A percentile compares a stretch with the other conserved stretches of the same genome.
phyloP scores from a whole-genome alignment of 1,140 invertebrate species.

The Oncopodura yosiiana region DNA sequence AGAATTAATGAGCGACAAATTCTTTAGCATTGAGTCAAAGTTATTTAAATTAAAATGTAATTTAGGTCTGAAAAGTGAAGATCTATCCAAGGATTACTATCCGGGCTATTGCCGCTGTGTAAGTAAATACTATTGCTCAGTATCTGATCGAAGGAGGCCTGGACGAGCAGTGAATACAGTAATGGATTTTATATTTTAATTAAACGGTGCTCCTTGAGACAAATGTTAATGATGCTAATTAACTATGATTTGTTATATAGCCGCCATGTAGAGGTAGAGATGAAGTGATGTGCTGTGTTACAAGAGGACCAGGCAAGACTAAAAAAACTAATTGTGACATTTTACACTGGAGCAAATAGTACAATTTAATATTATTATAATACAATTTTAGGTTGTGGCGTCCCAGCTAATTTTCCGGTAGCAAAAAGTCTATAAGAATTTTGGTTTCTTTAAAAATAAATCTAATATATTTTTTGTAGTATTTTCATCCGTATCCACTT shows the following conservation, averaged over 20 bases:
- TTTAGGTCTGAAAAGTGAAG: slow-evolving; percentile 1
- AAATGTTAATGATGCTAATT: not conserved
- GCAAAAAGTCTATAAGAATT: no score
- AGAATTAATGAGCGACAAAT: no score
- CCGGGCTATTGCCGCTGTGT: slow-evolving; percentile 30
- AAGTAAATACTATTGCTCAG: slow-evolving; percentile 22
- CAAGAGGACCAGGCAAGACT: slow-evolving; percentile 26
- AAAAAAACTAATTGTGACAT: no score
- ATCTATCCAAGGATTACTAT: slow-evolving; percentile 10
- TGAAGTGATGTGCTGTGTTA: slow-evolving; percentile 32
- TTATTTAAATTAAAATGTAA: not conserved
- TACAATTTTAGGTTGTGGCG: slow-evolving; percentile 18
- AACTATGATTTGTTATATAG: slow-evolving; percentile 13
- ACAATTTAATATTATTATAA: no score
- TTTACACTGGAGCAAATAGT: no score
- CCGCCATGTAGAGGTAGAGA: slow-evolving; percentile 21
- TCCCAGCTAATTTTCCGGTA: slow-evolving; percentile 26
- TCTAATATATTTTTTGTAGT: no score
- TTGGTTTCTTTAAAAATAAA: no score
- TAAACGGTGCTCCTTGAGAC: not conserved
- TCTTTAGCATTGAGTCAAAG: no score
- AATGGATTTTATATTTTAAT: not conserved
- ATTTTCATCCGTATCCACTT: slow-evolving; percentile 25
- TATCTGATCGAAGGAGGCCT: not conserved
- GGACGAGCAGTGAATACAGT: slow-evolving; percentile 27